Conservation (phyloP, 2,113 vertebrate species). For the Chlorodrepanis virens region DNA sequence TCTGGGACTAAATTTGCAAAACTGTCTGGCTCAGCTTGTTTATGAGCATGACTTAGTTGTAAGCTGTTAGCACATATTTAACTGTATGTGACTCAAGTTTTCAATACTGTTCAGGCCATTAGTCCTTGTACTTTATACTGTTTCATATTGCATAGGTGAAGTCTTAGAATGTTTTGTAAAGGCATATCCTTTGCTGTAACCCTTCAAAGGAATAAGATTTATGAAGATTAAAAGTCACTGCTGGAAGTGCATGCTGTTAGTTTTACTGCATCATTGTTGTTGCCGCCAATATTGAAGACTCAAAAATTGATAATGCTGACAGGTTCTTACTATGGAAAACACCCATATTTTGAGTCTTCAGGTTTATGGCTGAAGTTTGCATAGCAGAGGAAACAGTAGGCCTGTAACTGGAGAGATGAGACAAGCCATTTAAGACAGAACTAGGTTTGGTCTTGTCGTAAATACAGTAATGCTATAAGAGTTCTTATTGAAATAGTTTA, state of each 20-base stretch:
- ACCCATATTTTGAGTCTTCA: accelerated
- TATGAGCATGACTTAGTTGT: neutral
- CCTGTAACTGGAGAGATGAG: neutral
- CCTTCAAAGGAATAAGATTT: neutral
- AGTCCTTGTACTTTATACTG: neutral
- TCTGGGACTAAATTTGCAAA: neutral
- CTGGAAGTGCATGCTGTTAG: neutral
- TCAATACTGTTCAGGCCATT: neutral
- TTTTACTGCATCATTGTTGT: neutral
- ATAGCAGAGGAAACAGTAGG: neutral
- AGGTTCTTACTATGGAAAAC: neutral
- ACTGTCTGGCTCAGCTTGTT: neutral
- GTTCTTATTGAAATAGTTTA: neutral
- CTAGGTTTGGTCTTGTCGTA: neutral
- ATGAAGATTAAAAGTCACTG: neutral
- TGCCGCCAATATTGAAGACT: neutral
- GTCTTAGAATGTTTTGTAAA: neutral
- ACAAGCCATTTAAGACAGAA: neutral
- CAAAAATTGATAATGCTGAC: neutral
- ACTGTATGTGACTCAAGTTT: neutral
- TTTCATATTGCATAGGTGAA: neutral
- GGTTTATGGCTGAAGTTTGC: neutral
- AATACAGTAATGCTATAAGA: neutral
- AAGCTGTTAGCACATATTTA: neutral
- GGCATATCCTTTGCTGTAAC: neutral